These are phyloP conservation scores for Perodicticus potto DNA, from an alignment of 2,797 vertebrate species.

Conservation along the genomic window DNA sequence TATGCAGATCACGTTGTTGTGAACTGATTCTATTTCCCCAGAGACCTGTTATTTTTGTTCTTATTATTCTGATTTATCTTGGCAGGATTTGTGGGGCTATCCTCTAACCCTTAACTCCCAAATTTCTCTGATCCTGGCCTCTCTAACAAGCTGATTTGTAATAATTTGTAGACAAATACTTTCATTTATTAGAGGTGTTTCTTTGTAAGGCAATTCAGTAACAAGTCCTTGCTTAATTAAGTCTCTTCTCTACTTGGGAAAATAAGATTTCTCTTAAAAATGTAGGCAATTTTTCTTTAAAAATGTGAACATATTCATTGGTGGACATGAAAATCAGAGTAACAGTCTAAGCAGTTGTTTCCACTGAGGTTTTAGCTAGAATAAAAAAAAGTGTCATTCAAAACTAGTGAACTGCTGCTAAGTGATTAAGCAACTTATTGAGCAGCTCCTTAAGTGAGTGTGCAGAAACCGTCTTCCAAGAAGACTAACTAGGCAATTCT, in stretches of 20 bases:
- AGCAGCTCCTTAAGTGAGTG: not conserved
- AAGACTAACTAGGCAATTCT: not conserved
- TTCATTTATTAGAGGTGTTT: constrained; percentile 8
- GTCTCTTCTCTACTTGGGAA: not conserved
- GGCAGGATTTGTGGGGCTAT: constrained; percentile 8
- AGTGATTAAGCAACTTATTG: not conserved
- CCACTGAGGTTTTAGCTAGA: constrained; percentile 9
- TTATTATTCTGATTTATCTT: constrained; percentile 51
- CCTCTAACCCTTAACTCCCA: not conserved
- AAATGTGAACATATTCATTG: not conserved
- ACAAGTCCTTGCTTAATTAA: constrained; percentile 37
- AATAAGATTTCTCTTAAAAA: not conserved
- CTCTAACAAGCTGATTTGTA: constrained; percentile 47
- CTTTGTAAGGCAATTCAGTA: not conserved
- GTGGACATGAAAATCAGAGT: not conserved
- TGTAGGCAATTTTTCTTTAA: not conserved
- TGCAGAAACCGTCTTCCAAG: not conserved
- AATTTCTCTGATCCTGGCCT: constrained; percentile 7
- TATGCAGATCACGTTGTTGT: not conserved
- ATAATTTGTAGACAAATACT: constrained; percentile 50
- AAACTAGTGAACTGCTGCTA: not conserved
- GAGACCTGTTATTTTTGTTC: constrained; percentile 1
- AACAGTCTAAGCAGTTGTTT: not conserved
- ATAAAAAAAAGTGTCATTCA: constrained; percentile 23
- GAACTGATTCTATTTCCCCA: not conserved